Base-by-base conservation (phyloP, 2,888 invertebrate genomes). In the Diaperis boleti region DNA sequence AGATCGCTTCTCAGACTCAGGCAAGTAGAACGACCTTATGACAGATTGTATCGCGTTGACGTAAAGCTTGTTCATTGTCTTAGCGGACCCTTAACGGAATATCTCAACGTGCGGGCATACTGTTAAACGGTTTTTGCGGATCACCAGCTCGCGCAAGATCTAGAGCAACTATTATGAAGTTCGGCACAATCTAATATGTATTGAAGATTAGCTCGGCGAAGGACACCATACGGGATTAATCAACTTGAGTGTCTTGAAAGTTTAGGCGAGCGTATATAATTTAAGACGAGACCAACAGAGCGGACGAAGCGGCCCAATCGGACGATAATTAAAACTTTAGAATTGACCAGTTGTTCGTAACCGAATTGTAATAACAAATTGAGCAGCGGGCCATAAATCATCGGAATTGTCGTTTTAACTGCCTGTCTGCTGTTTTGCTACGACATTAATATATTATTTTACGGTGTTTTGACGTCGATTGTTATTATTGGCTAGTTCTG, bases 21-120 rank as follows among this genome's bases (percentile, higher is more conserved):
- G 45, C 62, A 66, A 64, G 31, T 54, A 59, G 59, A 64, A 64
- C 59, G 63, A 37, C 62, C 65, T 57, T 54, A 65, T 67, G 68
- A 68, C 66, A 64, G 69, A 69, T 69, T 62, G 57, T 67, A 68
- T 68, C 67, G 67, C 54, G 47, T 31, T 59, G 29, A 10, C 22
- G 20, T n/a, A 64, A 64, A 26, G 39, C 20, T 26, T 42, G 20
- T 33, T 62, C 62, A 68, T 67, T 70, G 70, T 68, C 68, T 67
- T 60, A 55, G 45, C 11, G 17, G 59, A 41, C 11, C 22, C 55
- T 59, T 39, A 35, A 20, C 20, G 4, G 47, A 33, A 47, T 47
- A 10, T 33, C 31, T 26, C 44, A 20, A 55, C 54, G 37, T 65
- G 50, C 54, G 65, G 65, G 64, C 67, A 65, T 60, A 69, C 66